These are phyloP conservation scores for Bombus balteatus DNA, from an alignment of 1,140 invertebrate genomes.

Conservation along the genomic window DNA sequence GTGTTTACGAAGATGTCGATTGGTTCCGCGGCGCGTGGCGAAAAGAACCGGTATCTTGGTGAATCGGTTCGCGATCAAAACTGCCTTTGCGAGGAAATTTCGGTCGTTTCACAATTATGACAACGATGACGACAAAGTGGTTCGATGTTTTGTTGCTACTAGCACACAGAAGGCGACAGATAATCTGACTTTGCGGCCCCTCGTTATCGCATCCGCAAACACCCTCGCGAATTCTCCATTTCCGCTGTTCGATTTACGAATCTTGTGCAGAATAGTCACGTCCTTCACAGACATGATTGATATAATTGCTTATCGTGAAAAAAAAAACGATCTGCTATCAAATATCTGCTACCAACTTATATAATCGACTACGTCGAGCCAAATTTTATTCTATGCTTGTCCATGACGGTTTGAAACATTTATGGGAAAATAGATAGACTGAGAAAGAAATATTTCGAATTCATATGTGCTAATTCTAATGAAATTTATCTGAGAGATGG, in stretches of 20 bases:
- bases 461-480: not conserved
- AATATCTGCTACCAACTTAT: not conserved
- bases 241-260: slow-evolving; percentile 47
- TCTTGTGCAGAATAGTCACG: not conserved
- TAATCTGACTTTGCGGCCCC: slow-evolving; percentile 51
- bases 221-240: slow-evolving; percentile 54
- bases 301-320: slow-evolving; percentile 19
- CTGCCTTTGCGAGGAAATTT: slow-evolving; percentile 35
- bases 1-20: not conserved
- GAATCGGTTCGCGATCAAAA: slow-evolving; percentile 41
- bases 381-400: not conserved
- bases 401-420: not conserved
- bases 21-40: not conserved
- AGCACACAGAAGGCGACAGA: slow-evolving; percentile 45
- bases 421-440: not conserved
- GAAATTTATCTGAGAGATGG: not conserved
- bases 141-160: slow-evolving; percentile 46
- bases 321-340: not conserved
- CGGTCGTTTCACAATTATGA: slow-evolving; percentile 18
- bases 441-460: not conserved
- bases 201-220: slow-evolving; percentile 65
- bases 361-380: not conserved
- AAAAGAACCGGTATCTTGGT: slow-evolving; percentile 26
- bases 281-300: slow-evolving; percentile 21
- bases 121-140: not conserved